Conservation (phyloP, 2,888 invertebrate species). For the Hipparchia semele region DNA sequence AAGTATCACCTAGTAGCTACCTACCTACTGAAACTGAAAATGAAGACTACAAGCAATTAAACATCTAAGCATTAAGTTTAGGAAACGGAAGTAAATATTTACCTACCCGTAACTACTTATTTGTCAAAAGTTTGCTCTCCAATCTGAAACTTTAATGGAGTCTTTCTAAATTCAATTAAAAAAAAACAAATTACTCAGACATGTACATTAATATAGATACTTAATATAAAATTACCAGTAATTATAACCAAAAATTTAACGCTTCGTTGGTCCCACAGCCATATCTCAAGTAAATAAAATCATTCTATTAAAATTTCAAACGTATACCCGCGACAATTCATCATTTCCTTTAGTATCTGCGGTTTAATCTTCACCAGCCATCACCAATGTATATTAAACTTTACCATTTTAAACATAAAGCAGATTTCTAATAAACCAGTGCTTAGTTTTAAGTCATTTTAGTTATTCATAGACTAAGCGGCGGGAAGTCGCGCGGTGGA, state of each 20-base stretch:
- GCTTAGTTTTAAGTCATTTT: conserved; percentile 14
- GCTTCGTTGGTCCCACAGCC: background rate
- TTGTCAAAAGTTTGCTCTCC: too few relatives aligned
- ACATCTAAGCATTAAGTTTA: too few relatives aligned
- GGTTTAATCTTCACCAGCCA: conserved; percentile 9
- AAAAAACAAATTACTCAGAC: too few relatives aligned
- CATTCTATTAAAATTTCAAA: conserved; percentile 27
- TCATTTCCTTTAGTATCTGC: conserved; percentile 26
- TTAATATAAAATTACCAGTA: background rate
- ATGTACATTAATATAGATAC: too few relatives aligned
- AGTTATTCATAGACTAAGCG: conserved; percentile 14
- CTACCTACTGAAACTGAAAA: too few relatives aligned
- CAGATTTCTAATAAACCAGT: background rate
- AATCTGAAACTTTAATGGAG: too few relatives aligned
- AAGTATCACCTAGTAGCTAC: too few relatives aligned
- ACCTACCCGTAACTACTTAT: too few relatives aligned
- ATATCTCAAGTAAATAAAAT: conserved; percentile 1
- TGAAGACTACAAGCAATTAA: too few relatives aligned
- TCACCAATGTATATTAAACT: conserved; percentile 8
- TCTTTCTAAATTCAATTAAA: too few relatives aligned
- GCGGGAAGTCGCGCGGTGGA: conserved; percentile 26
- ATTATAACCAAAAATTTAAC: background rate
- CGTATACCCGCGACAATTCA: conserved; percentile 23
- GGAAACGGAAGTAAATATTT: too few relatives aligned
- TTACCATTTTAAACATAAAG: conserved; percentile 3